Conservation (phyloP, 1,140 invertebrate species). For the Leptinotarsa lineolata region DNA sequence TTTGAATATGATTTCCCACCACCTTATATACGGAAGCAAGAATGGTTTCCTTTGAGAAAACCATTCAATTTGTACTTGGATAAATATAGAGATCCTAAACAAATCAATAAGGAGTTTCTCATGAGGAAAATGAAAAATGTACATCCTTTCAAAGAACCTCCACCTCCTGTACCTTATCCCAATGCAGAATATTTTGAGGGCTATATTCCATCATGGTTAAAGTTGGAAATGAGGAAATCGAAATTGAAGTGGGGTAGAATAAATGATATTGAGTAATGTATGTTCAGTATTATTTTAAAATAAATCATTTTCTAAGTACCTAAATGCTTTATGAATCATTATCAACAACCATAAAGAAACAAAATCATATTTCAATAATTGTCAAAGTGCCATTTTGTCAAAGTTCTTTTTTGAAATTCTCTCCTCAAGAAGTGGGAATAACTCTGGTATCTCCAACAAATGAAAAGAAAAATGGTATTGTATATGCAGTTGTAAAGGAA, state of each 20-base stretch:
- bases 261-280: slow-evolving; percentile 63
- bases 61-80: slow-evolving; percentile 92
- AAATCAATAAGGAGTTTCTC: slow-evolving; percentile 84
- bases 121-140: slow-evolving; percentile 77
- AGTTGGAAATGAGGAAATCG: slow-evolving; percentile 69
- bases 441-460: no score
- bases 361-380: no score
- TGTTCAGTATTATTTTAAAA: neutral
- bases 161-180: slow-evolving; percentile 71
- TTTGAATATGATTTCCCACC: slow-evolving; percentile 90
- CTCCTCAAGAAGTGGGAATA: no score
- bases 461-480: no score
- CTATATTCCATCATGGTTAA: slow-evolving; percentile 76
- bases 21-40: slow-evolving; percentile 73
- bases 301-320: neutral
- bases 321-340: no score
- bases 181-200: slow-evolving; percentile 68
- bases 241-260: slow-evolving; percentile 69
- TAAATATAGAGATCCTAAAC: slow-evolving; percentile 85
- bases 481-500: no score
- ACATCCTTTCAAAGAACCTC: slow-evolving; percentile 79
- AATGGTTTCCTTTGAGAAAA: slow-evolving; percentile 78
- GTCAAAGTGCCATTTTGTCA: no score
- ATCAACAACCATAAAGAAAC: no score
- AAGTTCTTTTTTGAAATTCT: no score